Conservation (phyloP, 1,140 invertebrate genomes). For the Zaprionus ornatus region DNA sequence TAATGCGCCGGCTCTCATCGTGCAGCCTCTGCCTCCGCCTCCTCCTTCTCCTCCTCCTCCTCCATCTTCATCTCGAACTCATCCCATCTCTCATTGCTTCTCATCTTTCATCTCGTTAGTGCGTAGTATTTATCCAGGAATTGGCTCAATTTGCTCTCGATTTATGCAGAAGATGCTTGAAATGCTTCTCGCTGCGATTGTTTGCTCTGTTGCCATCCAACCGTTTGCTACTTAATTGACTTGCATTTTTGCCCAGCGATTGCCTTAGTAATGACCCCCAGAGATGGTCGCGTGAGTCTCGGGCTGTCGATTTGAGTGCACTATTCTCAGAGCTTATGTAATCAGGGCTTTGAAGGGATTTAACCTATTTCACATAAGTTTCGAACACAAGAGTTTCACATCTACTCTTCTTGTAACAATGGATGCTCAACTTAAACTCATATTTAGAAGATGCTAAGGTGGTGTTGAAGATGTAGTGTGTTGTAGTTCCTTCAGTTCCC, state of each 20-base stretch:
- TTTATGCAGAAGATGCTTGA: constrained; percentile 78
- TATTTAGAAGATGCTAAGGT: too few species aligned
- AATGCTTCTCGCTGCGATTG: constrained; percentile 70
- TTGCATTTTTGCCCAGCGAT: constrained; percentile 64
- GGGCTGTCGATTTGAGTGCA: not conserved
- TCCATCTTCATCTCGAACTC: not conserved
- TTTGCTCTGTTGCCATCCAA: constrained; percentile 65
- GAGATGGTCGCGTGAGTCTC: constrained; percentile 49
- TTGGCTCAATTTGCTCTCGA: constrained; percentile 80
- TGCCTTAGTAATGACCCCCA: constrained; percentile 59
- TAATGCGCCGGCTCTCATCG: constrained; percentile 62
- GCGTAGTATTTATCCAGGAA: constrained; percentile 76
- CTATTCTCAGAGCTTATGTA: not conserved
- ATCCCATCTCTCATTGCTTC: too few species aligned
- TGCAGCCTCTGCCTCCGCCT: constrained; percentile 2
- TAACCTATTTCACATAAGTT: too few species aligned
- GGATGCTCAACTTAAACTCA: too few species aligned
- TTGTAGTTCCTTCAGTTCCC: too few species aligned
- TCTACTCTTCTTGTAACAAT: too few species aligned
- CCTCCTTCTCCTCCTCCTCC: not conserved
- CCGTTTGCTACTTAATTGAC: constrained; percentile 81
- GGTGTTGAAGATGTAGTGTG: too few species aligned
- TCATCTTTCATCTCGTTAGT: constrained; percentile 78
- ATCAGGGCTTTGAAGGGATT: not conserved
- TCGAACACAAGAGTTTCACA: too few species aligned